These are phyloP conservation scores for Melipona quadrifasciata DNA, from an alignment of 1,140 invertebrate genomes.

Conservation along the genomic window DNA sequence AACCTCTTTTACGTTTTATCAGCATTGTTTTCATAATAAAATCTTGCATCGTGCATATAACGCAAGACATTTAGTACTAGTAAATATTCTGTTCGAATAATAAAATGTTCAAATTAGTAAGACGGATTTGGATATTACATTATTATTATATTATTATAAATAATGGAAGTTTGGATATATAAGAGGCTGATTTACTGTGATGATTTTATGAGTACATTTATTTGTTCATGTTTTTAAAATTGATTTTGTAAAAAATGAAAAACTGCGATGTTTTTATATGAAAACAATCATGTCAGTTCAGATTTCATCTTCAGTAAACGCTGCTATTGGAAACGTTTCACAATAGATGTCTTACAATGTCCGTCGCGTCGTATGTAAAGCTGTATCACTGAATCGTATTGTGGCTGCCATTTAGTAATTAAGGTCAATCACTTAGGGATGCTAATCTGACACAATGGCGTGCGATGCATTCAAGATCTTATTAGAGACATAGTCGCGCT, in stretches of 20 bases:
- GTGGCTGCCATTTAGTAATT: slow-evolving; percentile 9
- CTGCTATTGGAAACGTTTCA: background rate
- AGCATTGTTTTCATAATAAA: too few relatives aligned
- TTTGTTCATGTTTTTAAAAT: background rate
- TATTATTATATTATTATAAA: too few relatives aligned
- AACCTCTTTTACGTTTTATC: too few relatives aligned
- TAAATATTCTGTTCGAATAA: too few relatives aligned
- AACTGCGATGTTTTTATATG: background rate
- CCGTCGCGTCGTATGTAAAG: background rate
- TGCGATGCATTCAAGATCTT: background rate
- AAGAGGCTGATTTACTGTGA: too few relatives aligned
- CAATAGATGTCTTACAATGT: background rate
- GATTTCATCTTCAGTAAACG: background rate
- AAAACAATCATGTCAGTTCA: background rate
- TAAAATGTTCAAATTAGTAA: too few relatives aligned
- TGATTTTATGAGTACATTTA: background rate
- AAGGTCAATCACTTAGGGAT: background rate
- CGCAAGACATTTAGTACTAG: too few relatives aligned
- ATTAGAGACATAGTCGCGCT: background rate
- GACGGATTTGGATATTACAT: too few relatives aligned
- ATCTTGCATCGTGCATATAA: too few relatives aligned
- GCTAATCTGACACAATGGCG: background rate
- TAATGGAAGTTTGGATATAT: too few relatives aligned
- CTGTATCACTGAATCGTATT: slow-evolving; percentile 19
- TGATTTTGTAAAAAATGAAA: background rate